Evolutionary conservation across 2,797 vertebrate genomes (phyloP), one percentile per base, ranked within the genome.

Genomic region (Lophotriccus pileatus): DNA sequence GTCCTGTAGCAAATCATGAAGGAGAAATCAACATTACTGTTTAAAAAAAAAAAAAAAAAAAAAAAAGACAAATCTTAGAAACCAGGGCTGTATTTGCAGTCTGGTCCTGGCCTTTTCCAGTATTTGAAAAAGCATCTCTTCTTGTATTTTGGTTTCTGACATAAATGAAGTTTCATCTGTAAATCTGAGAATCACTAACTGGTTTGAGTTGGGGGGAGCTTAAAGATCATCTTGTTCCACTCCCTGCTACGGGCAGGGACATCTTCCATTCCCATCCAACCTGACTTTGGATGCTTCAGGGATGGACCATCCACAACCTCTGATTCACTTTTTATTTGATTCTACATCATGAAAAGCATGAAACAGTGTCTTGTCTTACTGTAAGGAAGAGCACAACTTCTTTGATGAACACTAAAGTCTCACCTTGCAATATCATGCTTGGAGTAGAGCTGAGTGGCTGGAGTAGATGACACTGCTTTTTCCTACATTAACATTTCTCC

Each of bases 11-110:
- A 68, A 59, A 28, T 18, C 14, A 30, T 44, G 58, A 58, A 62
- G 34, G 24, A 32, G 39, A 79, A 84, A 39, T 60, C 9, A 58
- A 19, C 1, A 1, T 2, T 24, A 6, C 36, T 0, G 0, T 72
- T 55, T 18, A 56, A 69, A 55, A 28, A 52, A 80, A 63, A 52
- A 20, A 56, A 69, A 55, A 28, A 52, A 80, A 63, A 52, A 74
- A 62, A 22, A 21, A 25, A 52, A 85, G 44, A 14, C 37, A 7
- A 68, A 74, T 44, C 9, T 34, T 60, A 1, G 6, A 63, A 36
- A 47, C 16, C 24, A 18, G 12, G 27, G 24, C 30, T 64, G 6
- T 44, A 19, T 58, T 75, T 52, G 34, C 37, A 73, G 55, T 8
- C 22, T 39, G 5, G 41, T 64, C 10, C 14, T 49, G 6, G 20